Evolutionary conservation across 2,888 invertebrate genomes (phyloP), one percentile per base, ranked within the genome.

Genomic region (Folsomia manolachei): DNA sequence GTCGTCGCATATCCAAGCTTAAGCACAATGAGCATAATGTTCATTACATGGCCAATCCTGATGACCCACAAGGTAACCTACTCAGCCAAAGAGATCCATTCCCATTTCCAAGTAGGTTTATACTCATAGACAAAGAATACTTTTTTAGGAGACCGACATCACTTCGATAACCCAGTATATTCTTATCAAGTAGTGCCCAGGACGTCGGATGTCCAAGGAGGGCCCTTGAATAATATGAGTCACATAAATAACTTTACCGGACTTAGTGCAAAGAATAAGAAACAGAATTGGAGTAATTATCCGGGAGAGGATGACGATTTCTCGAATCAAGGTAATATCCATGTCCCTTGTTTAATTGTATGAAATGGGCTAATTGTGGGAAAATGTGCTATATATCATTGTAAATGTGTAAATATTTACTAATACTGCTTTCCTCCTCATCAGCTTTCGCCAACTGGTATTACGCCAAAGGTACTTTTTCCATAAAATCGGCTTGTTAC

Each of bases 91-190:
- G 56, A 56, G 56, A 56, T 14, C 21, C 56, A 19, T 56, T 56
- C 26, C 67, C 81, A 78, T 74, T 56, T 64, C 62, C 19, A 39
- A 70, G 51, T 71, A 60, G 26, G 62, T 26, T 27, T 21, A n/a
- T n/a, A n/a, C n/a, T n/a, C n/a, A n/a, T n/a, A 51, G 9, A 51
- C 51, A 11, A 51, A 11, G 18, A 51, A 18, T 14, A 1, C 26
- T 72, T 71, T 74, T 75, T 63, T 82, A 84, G 72, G 82, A 90
- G 92, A 92, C 82, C 90, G 90, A 82, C 91, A 91, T 83, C 94
- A 95, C 84, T 95, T 95, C 84, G 95, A 95, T 85, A 95, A 95
- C 86, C 95, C 95, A 0, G 93, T 93, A 2, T 95, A 95, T 84
- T 91, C 92, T 14, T 91, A 89, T 85, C 89, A 91, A 83, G 82